A percentile compares a stretch with the other conserved stretches of the same genome.
Conservation (phyloP, 2,797 vertebrate species). For the Gallinago stenura region DNA sequence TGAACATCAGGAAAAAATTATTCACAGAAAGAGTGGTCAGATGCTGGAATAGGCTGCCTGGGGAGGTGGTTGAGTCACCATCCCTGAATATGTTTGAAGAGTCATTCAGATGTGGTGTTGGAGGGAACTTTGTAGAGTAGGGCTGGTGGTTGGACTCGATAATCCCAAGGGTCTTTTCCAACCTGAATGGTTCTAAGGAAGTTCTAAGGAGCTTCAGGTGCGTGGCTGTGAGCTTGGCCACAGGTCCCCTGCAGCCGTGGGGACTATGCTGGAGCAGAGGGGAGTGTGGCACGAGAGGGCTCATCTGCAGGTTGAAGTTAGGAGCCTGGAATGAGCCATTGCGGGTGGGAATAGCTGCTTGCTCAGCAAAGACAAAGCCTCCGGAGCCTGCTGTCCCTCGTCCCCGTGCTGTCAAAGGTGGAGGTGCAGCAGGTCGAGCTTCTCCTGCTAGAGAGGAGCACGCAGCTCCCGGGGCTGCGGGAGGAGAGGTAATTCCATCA, state of each 20-base stretch:
- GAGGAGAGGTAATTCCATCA: background rate
- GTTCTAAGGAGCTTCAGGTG: fast-evolving
- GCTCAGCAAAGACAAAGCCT: background rate
- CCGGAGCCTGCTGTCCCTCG: background rate
- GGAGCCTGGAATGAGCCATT: fast-evolving
- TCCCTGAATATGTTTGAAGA: too few species aligned
- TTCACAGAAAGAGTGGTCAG: too few species aligned
- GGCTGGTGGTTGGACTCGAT: too few species aligned
- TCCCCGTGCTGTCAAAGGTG: fast-evolving
- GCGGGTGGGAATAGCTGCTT: background rate
- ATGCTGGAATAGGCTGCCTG: too few species aligned
- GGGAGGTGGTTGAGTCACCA: too few species aligned
- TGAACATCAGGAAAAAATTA: too few species aligned
- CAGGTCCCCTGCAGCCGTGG: too few species aligned
- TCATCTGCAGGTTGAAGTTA: fast-evolving
- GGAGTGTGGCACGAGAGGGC: fast-evolving
- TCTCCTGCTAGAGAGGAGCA: fast-evolving
- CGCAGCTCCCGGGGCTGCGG: background rate
- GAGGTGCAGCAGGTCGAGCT: background rate
- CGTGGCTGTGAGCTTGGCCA: background rate
- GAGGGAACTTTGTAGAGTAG: too few species aligned
- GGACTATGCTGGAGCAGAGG: fast-evolving
- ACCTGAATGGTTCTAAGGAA: too few species aligned
- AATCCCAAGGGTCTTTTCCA: too few species aligned
- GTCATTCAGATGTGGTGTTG: too few species aligned